Evolutionary conservation across 2,888 invertebrate species (phyloP).

Genomic region (Hermaeophaga mercurialis): DNA sequence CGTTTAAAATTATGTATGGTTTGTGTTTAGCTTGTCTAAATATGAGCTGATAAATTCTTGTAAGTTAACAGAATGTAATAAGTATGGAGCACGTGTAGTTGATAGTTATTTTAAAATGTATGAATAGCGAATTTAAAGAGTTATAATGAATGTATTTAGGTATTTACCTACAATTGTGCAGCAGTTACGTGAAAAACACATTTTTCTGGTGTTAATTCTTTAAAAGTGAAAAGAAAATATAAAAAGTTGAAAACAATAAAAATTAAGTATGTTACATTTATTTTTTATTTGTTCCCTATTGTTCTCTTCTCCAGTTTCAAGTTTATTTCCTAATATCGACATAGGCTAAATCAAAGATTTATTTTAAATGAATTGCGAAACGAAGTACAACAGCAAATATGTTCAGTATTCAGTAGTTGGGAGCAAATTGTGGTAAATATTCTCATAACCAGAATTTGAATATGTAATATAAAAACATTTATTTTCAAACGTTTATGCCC

Average conservation of each 20-base stretch:
- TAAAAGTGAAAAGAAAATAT: slow-evolving; percentile 45
- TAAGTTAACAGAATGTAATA: slow-evolving; percentile 36
- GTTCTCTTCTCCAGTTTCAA: too few relatives aligned
- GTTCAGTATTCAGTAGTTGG: too few relatives aligned
- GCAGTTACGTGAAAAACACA: slow-evolving; percentile 29
- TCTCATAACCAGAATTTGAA: too few relatives aligned
- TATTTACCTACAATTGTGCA: slow-evolving; percentile 26
- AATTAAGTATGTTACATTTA: slow-evolving; percentile 50
- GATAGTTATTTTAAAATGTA: slow-evolving; percentile 43
- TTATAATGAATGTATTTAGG: slow-evolving; percentile 29
- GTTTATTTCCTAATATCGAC: too few relatives aligned
- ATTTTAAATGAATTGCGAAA: too few relatives aligned
- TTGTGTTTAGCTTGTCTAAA: slow-evolving; percentile 36
- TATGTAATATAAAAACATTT: too few relatives aligned
- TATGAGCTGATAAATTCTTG: slow-evolving; percentile 37
- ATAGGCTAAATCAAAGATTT: too few relatives aligned
- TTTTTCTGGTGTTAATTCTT: slow-evolving; percentile 27
- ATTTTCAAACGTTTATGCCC: too few relatives aligned
- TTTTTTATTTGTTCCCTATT: slow-evolving; percentile 23
- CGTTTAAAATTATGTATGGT: slow-evolving; percentile 39
- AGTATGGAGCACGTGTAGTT: slow-evolving; percentile 49
- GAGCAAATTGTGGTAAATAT: too few relatives aligned
- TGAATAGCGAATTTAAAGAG: slow-evolving; percentile 38
- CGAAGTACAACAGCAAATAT: too few relatives aligned
- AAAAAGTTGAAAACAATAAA: slow-evolving; percentile 53